Base-by-base conservation (phyloP, 2,113 vertebrate genomes). In the Callithrix jacchus region DNA sequence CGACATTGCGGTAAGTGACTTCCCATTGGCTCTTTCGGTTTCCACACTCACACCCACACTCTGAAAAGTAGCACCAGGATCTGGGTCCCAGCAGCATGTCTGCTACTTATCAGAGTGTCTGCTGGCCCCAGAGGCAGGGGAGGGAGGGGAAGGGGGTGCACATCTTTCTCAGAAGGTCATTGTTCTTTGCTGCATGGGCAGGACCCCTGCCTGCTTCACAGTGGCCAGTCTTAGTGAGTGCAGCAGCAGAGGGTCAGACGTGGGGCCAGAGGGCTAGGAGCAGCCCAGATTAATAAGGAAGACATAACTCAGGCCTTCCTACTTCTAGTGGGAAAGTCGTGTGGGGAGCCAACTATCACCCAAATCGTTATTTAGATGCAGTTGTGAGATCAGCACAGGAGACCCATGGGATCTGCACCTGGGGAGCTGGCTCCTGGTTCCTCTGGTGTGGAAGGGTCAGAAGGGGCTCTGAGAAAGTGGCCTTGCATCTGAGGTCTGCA, bases 1-100 rank as follows among this genome's bases (percentile, higher is more conserved):
- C 73, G 99, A 99, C 98, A 98, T 99, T 96, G 99, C 99, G 35
- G 99, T 99, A 98, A 99, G 98, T 73, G 76, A 42, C 84, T 37
- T 86, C 83, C 47, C 12, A 18, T 20, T 32, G 87, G 13, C 49
- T 30, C 86, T 54, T 58, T 83, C 77, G 49, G 27, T 64, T 64
- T 32, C 61, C 61, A 64, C 61, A 14, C 27, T 32, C 61, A 64
- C 27, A 30, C 61, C 27, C 61, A 54, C n/a, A 52, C 79, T 61
- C 37, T 42, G 40, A 23, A 0, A 70, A 58, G 74, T 27, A 71
- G 12, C 37, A 47, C 1, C 0, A 8, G 16, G 45, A 18, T 70
- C 56, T 61, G n/a, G 87, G 27, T 30, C 42, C 87, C 25, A 30
- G 87, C 9, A 66, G n/a, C 8, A 56, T 23, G 64, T n/a, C 52